Base-by-base conservation (phyloP, 2,113 vertebrate genomes). In the Bubalus kerabau region DNA sequence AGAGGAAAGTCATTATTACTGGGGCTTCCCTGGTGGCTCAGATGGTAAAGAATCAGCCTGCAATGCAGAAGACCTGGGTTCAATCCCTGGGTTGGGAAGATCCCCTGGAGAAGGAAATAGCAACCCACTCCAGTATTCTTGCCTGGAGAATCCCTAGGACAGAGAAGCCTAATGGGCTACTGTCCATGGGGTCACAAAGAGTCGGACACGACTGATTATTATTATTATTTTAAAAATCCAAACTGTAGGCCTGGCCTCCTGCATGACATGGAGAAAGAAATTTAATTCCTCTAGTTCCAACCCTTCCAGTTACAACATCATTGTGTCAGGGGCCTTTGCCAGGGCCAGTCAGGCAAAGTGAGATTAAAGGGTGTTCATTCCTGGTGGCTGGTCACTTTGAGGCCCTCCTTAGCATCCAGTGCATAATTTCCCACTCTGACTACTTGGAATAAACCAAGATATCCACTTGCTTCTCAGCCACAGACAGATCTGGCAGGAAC, bases 401-500 rank as follows among this genome's bases (percentile, higher is more conserved):
- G 82, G 54, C 15, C 62, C 40, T 57, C 40, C 40, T 57, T 15
- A 2, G 30, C 40, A 93, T 6, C 86, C 30, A 28, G 32, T 0
- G 13, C 23, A 40, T 11, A 16, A 26, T 24, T 43, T 90, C 80
- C 57, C 24, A 28, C 14, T n/a, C 82, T 80, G 19, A 64, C n/a
- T 50, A 19, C 88, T 36, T 23, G 19, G 17, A 76, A 43, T 14
- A 32, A n/a, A 89, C 36, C 28, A 89, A 48, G 36, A 74, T 67
- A 48, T 71, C 87, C 2, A 32, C 54, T 60, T 40, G 30, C 67
- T 48, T 82, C 78, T 80, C 21, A 9, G 94, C 60, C 36, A 97
- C 94, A 96, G 97, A 97, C 91, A 90, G 87, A 98, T 98, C 54
- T 98, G 96, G 94, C 96, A 97, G 96, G 95, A 95, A 98, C 23